These are phyloP conservation scores for Acanthosoma haemorrhoidale DNA, from an alignment of 2,888 invertebrate genomes.

Conservation along the genomic window DNA sequence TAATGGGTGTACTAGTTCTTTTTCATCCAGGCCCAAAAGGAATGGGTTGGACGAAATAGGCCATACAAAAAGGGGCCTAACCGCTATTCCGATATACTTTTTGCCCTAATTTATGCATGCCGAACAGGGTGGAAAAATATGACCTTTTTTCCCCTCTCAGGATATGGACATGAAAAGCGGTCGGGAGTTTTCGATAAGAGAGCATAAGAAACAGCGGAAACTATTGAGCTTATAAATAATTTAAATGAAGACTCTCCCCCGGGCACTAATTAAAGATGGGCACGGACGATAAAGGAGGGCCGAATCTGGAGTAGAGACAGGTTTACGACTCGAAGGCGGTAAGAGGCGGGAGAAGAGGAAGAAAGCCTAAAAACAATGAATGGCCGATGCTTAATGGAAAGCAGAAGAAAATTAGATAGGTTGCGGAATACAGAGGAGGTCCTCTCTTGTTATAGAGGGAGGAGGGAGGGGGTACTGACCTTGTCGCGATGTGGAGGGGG, in stretches of 20 bases:
- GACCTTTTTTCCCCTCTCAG: neutral
- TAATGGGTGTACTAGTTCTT: too few species aligned
- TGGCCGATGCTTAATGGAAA: neutral
- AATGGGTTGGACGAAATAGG: too few species aligned
- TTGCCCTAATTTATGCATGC: neutral
- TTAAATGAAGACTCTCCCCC: neutral
- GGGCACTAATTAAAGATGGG: neutral
- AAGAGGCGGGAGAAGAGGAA: neutral
- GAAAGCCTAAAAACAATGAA: neutral
- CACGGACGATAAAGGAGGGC: too few species aligned
- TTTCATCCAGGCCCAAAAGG: too few species aligned
- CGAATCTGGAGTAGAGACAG: neutral
- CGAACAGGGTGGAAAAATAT: too few species aligned
- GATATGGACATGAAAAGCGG: neutral
- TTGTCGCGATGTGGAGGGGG: too few species aligned
- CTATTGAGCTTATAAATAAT: neutral
- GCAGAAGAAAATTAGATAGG: neutral
- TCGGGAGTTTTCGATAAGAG: neutral
- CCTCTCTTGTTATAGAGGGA: neutral
- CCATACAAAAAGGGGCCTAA: neutral
- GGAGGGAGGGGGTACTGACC: neutral
- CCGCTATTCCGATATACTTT: neutral
- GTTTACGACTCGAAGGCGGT: neutral
- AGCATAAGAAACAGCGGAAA: neutral
- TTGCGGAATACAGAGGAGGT: neutral